A percentile compares a stretch with the other conserved stretches of the same genome.
Conservation (phyloP, 2,797 vertebrate genomes). For the Spheniscus humboldti region DNA sequence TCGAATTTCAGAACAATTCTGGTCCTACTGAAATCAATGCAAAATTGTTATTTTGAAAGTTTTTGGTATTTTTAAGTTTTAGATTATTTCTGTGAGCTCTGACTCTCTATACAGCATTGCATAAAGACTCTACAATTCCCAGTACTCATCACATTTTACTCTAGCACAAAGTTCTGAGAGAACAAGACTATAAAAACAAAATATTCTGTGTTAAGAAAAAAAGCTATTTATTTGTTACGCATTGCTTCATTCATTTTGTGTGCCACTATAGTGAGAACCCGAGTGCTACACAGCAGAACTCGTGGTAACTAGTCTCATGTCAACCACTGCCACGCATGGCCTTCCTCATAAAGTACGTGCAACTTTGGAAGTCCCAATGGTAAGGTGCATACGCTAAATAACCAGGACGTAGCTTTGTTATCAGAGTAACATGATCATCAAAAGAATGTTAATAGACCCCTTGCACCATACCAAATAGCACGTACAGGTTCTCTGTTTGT, state of each 20-base stretch:
- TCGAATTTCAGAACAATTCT: not conserved
- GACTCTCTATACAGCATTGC: not conserved
- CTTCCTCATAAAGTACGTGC: not conserved
- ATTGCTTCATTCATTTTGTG: not conserved
- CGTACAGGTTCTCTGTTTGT: rapidly evolving
- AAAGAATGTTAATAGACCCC: not conserved
- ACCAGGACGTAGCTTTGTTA: not conserved
- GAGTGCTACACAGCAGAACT: not conserved
- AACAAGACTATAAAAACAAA: not conserved
- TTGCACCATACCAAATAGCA: not conserved
- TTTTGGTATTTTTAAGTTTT: not conserved
- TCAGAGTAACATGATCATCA: not conserved
- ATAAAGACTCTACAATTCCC: not conserved
- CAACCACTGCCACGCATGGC: rapidly evolving
- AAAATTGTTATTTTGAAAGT: not conserved
- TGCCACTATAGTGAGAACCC: not conserved
- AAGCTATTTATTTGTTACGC: not conserved
- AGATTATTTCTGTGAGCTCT: not conserved
- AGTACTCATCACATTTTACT: not conserved
- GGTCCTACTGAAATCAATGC: not conserved
- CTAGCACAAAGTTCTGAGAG: not conserved
- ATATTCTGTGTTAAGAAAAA: not conserved
- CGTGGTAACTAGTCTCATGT: not conserved
- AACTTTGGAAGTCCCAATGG: not conserved
- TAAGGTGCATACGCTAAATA: not conserved